Base-by-base conservation (phyloP, 2,113 vertebrate species). In the Neoarius graeffei region DNA sequence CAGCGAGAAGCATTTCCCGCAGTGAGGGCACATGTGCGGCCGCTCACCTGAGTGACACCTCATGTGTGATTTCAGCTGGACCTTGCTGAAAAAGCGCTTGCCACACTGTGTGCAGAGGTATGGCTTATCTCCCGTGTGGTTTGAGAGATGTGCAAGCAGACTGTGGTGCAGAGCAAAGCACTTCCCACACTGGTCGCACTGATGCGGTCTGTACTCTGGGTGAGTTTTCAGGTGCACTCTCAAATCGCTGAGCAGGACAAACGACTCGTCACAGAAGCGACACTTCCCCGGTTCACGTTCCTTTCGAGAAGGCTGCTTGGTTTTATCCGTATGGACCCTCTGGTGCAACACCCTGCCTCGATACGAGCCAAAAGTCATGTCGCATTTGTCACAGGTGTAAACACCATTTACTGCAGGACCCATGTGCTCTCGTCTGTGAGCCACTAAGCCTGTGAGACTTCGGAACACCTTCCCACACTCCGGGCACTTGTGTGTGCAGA, bases 191-290 rank as follows among this genome's bases (percentile, higher is more conserved):
- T 92, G 91, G 82, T 94, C 92, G 1, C 95, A 95, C 83, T 88
- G 92, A 88, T 92, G 93, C 0, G 93, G 90, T 35, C 93, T 91
- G 17, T 90, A 87, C 52, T 85, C 91, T 0, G 92, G 90, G 90
- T 95, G 95, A 0, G 92, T 90, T 56, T 94, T 94, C 93, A 95
- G 93, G 90, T 95, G 95, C 88, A 93, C 94, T 0, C 94, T 92
- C 0, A 95, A 91, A 86, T 93, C 94, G 0, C 93, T 94, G 85
- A 94, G 92, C 0, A 94, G 91, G 89, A 87, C 86, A 84, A 95
- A 95, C 9, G n/a, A 93, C 85, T 91, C 88, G 4, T 93, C 93
- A 48, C 95, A 95, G 90, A 92, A 94, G 48, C 93, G 93, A 73
- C 95, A 95, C 84, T 66, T 91, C 86, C 92, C 94, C 50, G 85